Conservation (phyloP, 2,888 invertebrate species). For the Cantharis rufa region DNA sequence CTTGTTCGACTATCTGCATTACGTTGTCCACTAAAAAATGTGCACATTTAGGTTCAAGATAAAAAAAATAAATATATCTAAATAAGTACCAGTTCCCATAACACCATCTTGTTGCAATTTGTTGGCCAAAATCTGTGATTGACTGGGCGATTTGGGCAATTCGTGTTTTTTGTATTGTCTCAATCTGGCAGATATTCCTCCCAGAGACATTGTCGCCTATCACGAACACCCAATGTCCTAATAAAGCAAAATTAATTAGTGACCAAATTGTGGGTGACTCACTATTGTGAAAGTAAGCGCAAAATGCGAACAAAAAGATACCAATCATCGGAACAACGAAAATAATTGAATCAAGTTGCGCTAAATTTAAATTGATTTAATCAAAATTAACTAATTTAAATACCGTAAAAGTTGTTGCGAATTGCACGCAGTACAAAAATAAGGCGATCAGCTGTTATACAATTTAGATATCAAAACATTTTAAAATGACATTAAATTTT, state of each 20-base stretch:
- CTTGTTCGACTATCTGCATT: constrained; percentile 80
- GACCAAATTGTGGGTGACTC: neutral
- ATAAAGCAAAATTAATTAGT: constrained; percentile 33
- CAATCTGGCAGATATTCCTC: constrained; percentile 53
- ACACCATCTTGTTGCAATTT: constrained; percentile 55
- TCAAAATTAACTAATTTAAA: neutral
- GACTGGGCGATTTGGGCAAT: constrained; percentile 52
- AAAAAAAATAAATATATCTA: neutral
- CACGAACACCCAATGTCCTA: constrained; percentile 35
- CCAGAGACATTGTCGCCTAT: constrained; percentile 50
- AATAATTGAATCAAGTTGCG: neutral
- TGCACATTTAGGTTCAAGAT: constrained; percentile 18
- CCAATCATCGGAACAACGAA: neutral
- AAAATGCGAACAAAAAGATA: neutral
- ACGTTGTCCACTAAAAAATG: constrained; percentile 76
- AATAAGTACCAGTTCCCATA: constrained; percentile 50
- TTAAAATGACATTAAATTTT: neutral
- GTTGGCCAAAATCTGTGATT: constrained; percentile 53
- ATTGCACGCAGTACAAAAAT: neutral
- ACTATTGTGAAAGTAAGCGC: neutral
- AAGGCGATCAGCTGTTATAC: neutral
- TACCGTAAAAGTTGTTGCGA: neutral
- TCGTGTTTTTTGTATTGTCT: constrained; percentile 54
- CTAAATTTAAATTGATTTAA: neutral
- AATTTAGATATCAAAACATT: neutral